A percentile compares a stretch with the other conserved stretches of the same genome.
phyloP scores from a whole-genome alignment of 2,888 invertebrate genomes.

The Furcula furcula region DNA sequence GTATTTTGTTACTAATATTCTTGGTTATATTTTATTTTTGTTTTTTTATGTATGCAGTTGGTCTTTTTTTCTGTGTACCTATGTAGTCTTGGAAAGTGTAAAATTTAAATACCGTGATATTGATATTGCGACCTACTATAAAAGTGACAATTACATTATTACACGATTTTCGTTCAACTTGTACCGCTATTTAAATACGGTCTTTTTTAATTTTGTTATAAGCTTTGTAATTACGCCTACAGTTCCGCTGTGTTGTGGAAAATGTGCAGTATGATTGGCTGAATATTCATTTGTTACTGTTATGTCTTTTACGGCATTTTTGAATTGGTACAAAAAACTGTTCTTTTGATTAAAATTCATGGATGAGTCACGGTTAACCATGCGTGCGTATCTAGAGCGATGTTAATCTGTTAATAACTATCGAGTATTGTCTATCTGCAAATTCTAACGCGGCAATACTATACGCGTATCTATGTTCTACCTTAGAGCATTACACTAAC shows the following conservation, averaged over 20 bases:
- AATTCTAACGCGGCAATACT: too few relatives aligned
- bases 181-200: constrained; percentile 2
- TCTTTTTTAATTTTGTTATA: not conserved
- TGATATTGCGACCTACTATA: too few relatives aligned
- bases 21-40: too few relatives aligned
- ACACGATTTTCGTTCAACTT: not conserved
- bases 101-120: too few relatives aligned
- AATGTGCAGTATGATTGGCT: constrained; percentile 14
- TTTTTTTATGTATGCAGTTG: too few relatives aligned
- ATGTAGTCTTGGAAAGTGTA: too few relatives aligned
- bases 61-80: too few relatives aligned
- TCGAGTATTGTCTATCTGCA: constrained; percentile 1
- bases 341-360: constrained; percentile 19
- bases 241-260: constrained; percentile 8
- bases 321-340: constrained; percentile 18
- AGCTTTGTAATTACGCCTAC: not conserved
- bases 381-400: constrained; percentile 7
- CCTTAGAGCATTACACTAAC: too few relatives aligned
- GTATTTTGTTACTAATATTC: too few relatives aligned
- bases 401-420: constrained; percentile 4
- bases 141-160: too few relatives aligned
- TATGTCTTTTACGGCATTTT: constrained; percentile 22
- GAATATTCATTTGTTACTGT: constrained; percentile 24
- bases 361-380: constrained; percentile 19
- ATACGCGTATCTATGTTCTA: too few relatives aligned